phyloP scores from a whole-genome alignment of 2,888 invertebrate species.

The Cryptocephalus moraei region DNA sequence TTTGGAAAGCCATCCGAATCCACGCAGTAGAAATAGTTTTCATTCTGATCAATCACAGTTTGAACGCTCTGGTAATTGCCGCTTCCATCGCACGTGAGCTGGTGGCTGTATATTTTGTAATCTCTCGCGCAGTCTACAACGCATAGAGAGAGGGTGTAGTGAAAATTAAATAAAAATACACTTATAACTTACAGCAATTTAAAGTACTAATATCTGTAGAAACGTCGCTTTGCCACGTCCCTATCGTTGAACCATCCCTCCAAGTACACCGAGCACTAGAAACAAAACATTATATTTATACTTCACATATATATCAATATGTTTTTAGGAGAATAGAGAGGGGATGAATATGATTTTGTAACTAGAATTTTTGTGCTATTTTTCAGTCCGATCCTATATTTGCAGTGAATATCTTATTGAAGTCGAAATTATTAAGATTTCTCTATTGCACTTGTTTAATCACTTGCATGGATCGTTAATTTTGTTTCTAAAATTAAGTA shows the following conservation, averaged over 20 bases:
- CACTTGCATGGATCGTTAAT: too few species aligned
- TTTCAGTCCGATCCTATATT: too few species aligned
- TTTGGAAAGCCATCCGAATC: slow-evolving; percentile 4
- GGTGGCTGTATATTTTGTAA: slow-evolving; percentile 3
- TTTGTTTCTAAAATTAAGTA: too few species aligned
- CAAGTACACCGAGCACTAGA: slow-evolving; percentile 51
- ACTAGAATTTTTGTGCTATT: too few species aligned
- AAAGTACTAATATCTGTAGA: slow-evolving; percentile 4
- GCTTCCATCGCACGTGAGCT: slow-evolving; percentile 1
- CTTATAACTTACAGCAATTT: slow-evolving; percentile 5
- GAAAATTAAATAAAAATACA: not conserved
- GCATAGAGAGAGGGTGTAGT: not conserved
- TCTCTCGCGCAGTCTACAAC: slow-evolving; percentile 6
- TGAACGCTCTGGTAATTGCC: slow-evolving; percentile 4
- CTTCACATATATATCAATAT: too few species aligned
- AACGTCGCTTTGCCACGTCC: slow-evolving; percentile 30
- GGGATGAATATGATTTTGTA: too few species aligned
- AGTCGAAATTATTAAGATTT: too few species aligned
- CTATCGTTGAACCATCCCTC: slow-evolving; percentile 47
- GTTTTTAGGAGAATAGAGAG: too few species aligned
- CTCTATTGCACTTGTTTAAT: too few species aligned
- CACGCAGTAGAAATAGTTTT: slow-evolving; percentile 3
- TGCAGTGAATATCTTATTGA: too few species aligned
- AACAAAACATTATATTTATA: slow-evolving; percentile 8
- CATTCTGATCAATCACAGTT: not conserved